phyloP scores from a whole-genome alignment of 2,797 vertebrate species.

The Lepus townsendii region DNA sequence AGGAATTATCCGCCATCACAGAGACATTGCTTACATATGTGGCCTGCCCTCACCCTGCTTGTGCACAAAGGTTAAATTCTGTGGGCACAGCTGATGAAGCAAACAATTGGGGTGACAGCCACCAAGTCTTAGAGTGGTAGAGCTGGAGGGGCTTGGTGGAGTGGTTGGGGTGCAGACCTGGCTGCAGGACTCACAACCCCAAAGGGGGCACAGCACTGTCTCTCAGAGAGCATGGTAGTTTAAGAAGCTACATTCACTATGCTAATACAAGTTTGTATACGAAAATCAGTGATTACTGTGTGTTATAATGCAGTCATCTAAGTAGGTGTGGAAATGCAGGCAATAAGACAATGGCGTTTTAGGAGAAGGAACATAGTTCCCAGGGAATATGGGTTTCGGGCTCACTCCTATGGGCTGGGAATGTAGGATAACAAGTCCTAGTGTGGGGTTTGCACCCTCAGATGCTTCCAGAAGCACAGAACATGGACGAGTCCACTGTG shows the following conservation, averaged over 20 bases:
- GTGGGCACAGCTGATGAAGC: neutral
- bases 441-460: too few relatives aligned
- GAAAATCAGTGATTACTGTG: neutral
- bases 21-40: neutral
- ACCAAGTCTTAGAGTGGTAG: neutral
- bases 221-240: neutral
- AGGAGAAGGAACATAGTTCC: rapidly evolving
- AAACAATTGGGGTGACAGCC: neutral
- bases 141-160: neutral
- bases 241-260: neutral
- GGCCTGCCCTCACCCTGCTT: neutral
- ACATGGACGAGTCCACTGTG: too few relatives aligned
- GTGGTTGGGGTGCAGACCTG: neutral
- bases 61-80: neutral
- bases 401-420: neutral
- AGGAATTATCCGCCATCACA: neutral
- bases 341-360: neutral
- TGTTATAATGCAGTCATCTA: neutral
- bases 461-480: neutral
- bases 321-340: neutral
- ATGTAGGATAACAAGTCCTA: neutral
- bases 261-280: neutral
- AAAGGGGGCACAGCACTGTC: neutral
- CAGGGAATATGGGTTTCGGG: neutral
- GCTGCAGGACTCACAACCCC: neutral